Percentiles rank a stretch among this genome's conserved stretches.
Conservation (phyloP, 2,113 vertebrate genomes). For the Bambusicola thoracicus region DNA sequence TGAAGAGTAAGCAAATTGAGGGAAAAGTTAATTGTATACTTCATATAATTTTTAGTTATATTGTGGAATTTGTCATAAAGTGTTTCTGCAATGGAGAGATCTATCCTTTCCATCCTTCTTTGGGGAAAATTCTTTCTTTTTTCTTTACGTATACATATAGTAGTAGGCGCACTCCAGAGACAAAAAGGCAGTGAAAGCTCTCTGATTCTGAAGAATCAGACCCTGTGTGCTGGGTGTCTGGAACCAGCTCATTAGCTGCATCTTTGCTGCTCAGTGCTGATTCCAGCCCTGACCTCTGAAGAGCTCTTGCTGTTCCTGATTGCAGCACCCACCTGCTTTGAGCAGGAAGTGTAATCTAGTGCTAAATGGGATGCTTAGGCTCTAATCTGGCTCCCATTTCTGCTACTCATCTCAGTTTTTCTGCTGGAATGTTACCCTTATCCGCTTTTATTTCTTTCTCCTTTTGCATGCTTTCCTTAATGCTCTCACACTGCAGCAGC, state of each 20-base stretch:
- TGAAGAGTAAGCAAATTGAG: background rate
- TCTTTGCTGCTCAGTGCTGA: background rate
- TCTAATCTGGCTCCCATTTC: background rate
- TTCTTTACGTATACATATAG: background rate
- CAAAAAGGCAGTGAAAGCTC: background rate
- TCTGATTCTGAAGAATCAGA: background rate
- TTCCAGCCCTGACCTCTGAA: background rate
- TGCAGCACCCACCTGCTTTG: background rate
- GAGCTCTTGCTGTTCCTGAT: background rate
- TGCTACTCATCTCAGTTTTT: background rate
- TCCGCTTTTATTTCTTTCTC: background rate
- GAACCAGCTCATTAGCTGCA: slow-evolving; percentile 11
- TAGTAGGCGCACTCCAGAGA: background rate
- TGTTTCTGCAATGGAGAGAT: background rate
- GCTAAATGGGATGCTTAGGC: background rate
- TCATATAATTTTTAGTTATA: background rate
- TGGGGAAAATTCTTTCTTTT: background rate
- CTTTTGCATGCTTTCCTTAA: background rate
- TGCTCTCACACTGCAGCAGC: background rate
- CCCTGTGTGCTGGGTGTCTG: background rate
- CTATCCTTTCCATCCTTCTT: background rate
- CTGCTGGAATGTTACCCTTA: background rate
- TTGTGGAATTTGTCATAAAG: background rate
- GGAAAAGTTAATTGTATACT: background rate
- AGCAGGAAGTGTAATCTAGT: background rate